phyloP scores from a whole-genome alignment of 2,888 invertebrate species.

The Orthosia gothica region DNA sequence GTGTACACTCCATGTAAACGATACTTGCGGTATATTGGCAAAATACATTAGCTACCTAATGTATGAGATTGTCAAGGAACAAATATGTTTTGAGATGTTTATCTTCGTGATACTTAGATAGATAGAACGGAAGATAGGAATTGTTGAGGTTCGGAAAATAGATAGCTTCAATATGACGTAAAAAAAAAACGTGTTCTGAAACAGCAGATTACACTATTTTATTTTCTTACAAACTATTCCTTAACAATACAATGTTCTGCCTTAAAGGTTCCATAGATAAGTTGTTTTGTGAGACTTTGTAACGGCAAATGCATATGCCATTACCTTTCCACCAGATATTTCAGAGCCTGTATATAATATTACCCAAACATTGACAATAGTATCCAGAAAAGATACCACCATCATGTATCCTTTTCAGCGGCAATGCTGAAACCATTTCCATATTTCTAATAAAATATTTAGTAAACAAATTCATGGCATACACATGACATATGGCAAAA shows the following conservation, averaged over 20 bases:
- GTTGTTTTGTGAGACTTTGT: not conserved
- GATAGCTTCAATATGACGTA: not conserved
- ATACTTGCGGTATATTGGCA: constrained; percentile 51
- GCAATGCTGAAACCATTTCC: not conserved
- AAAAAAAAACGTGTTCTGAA: too few species aligned
- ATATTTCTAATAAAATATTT: constrained; percentile 12
- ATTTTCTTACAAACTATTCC: not conserved
- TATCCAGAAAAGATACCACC: not conserved
- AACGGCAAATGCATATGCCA: not conserved
- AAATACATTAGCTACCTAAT: constrained; percentile 54
- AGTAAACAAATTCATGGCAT: constrained; percentile 23
- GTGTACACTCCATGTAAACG: constrained; percentile 56
- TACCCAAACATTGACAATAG: too few species aligned
- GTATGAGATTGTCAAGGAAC: too few species aligned
- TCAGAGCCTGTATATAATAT: not conserved
- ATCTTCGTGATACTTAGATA: not conserved
- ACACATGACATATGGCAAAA: too few species aligned
- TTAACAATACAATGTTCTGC: not conserved
- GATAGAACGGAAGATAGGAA: too few species aligned
- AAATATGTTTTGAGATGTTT: constrained; percentile 9
- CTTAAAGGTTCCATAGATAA: not conserved
- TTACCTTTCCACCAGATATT: not conserved
- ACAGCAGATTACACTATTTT: too few species aligned
- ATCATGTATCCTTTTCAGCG: not conserved
- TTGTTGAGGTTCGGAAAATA: not conserved